phyloP scores from a whole-genome alignment of 2,113 vertebrate species.

The Lophotis ruficrista region DNA sequence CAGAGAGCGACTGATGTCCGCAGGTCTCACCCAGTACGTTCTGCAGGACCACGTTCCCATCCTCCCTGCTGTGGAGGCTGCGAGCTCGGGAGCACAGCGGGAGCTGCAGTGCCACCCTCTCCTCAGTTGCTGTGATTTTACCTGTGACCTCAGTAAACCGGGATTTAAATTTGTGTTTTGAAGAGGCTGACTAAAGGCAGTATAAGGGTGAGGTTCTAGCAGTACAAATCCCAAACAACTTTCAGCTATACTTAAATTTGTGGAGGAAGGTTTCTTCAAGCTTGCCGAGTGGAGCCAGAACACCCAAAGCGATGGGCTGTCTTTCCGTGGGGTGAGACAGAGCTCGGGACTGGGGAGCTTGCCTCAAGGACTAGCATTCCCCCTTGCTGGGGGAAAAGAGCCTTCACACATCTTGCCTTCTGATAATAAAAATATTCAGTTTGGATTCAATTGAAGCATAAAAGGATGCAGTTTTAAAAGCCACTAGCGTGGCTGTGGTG shows the following conservation, averaged over 20 bases:
- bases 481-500: background rate
- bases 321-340: background rate
- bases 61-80: background rate
- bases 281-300: background rate
- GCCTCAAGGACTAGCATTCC: background rate
- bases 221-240: background rate
- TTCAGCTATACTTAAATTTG: background rate
- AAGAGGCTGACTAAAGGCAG: background rate
- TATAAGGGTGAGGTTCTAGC: background rate
- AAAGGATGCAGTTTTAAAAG: background rate
- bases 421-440: background rate
- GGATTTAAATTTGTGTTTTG: background rate
- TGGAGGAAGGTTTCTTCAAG: background rate
- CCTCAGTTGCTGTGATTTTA: background rate
- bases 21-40: fast-evolving
- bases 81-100: fast-evolving
- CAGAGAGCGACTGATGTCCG: background rate
- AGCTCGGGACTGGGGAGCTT: background rate
- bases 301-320: background rate
- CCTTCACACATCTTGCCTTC: background rate
- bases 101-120: background rate
- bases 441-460: background rate
- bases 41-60: background rate
- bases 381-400: background rate
- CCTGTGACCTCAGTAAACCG: background rate